Conservation (phyloP, 2,888 invertebrate genomes). For the Neoaliturus tenellus region DNA sequence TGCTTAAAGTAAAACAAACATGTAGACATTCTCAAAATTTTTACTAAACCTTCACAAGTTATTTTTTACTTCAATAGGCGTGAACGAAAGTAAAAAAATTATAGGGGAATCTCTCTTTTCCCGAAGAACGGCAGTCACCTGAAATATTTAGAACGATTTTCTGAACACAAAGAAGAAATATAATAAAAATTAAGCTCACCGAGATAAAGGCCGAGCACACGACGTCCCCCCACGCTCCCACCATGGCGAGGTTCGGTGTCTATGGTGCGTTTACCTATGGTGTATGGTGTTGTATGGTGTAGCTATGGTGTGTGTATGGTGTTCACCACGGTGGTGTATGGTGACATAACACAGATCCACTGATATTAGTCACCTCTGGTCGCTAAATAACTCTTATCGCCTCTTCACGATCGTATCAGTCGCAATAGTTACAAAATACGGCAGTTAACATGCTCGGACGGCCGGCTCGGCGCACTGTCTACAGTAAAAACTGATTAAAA, state of each 20-base stretch:
- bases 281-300: not conserved
- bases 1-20: no score
- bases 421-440: slow-evolving; percentile 11
- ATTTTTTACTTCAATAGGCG: no score
- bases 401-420: not conserved
- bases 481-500: no score
- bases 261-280: not conserved
- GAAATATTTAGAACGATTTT: no score
- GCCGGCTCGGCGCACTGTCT: not conserved
- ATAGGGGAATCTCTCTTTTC: no score
- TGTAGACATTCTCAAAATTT: no score
- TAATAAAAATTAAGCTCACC: no score
- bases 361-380: slow-evolving; percentile 3
- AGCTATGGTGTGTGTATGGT: not conserved
- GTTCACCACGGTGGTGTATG: not conserved
- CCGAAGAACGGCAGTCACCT: no score
- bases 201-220: not conserved
- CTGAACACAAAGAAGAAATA: no score
- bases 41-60: no score
- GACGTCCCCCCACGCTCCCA: not conserved
- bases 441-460: not conserved
- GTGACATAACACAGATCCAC: not conserved
- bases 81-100: no score
- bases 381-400: slow-evolving; percentile 29
- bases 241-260: not conserved